Base-by-base conservation (phyloP, 2,797 vertebrate species). In the Sebastiscus tertius region DNA sequence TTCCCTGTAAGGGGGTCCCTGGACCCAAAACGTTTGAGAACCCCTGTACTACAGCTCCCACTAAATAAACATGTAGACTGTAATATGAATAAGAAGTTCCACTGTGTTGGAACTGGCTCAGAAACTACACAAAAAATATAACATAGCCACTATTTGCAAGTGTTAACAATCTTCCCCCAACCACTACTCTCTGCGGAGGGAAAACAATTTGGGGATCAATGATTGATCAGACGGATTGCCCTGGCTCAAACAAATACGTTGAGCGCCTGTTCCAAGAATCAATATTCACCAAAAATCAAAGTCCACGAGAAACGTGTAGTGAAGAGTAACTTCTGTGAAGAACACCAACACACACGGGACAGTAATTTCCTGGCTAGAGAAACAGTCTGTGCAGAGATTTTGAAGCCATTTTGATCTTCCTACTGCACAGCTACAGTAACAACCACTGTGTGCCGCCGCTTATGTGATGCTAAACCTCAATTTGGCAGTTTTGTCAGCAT, bases 211-310 rank as follows among this genome's bases (percentile, higher is more conserved):
- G 12, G 10, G 11, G 27, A 58, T 14, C n/a, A 67, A 11, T 18
- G 31, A 63, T 10, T 65, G 29, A 58, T 60, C 52, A 77, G 59
- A 8, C 4, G 8, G 18, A 65, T 2, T 9, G 42, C 4, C 3
- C 56, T 11, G 39, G 26, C 24, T 52, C 64, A 59, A 39, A 27
- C 73, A 86, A 89, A 89, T 33, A 88, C 33, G 56, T 59, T 24
- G 52, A 65, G 24, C 6, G 27, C 22, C 27, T 55, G 66, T 75
- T 68, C 34, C 10, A 68, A 54, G 8, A 86, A 80, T 87, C 85
- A 86, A 83, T 76, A 78, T 65, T 24, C 29, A 20, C n/a, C 22
- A 73, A 69, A 72, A 27, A 62, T 58, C 80, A 86, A 91, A 89
- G 90, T 90, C 86, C 87, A 81, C 7, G 1, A 59, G 20, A 61